Percentiles rank a stretch among this genome's conserved stretches.
Evolutionary conservation across 2,797 vertebrate genomes (phyloP).

Genomic region (Rhodeus uyekii): DNA sequence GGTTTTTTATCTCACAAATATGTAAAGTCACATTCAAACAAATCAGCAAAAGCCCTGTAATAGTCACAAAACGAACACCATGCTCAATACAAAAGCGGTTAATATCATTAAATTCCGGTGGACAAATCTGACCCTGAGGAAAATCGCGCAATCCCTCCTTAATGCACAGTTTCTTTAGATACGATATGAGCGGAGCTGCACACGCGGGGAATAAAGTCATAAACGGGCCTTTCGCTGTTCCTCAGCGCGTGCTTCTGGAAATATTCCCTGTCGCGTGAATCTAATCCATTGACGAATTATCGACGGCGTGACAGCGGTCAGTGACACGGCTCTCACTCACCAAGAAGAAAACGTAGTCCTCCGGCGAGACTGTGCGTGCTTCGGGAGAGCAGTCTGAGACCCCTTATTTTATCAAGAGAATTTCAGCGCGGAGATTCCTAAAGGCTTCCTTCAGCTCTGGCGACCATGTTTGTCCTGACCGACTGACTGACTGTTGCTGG

Average conservation of each 20-base stretch:
- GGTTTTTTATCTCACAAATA: not conserved
- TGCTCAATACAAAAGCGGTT: not conserved
- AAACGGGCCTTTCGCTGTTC: not conserved
- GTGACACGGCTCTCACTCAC: slow-evolving; percentile 32
- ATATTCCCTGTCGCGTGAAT: slow-evolving; percentile 9
- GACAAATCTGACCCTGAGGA: not conserved
- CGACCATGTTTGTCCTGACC: slow-evolving; percentile 60
- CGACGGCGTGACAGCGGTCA: slow-evolving; percentile 2
- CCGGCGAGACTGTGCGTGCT: not conserved
- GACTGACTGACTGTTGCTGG: slow-evolving; percentile 20
- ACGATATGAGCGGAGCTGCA: not conserved
- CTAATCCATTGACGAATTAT: slow-evolving; percentile 13
- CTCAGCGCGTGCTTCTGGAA: not conserved
- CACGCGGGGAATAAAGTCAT: not conserved
- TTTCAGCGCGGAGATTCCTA: slow-evolving; percentile 52
- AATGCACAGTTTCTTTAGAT: not conserved
- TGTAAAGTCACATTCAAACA: not conserved
- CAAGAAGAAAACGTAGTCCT: slow-evolving; percentile 17
- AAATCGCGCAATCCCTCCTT: not conserved
- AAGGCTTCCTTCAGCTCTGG: slow-evolving; percentile 44
- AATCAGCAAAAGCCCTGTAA: not conserved
- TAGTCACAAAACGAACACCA: not conserved
- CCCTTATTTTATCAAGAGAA: not conserved
- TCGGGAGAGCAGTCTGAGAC: not conserved
- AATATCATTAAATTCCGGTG: not conserved